Base-by-base conservation (phyloP, 2,797 vertebrate genomes). In the Arnoldichthys spilopterus region DNA sequence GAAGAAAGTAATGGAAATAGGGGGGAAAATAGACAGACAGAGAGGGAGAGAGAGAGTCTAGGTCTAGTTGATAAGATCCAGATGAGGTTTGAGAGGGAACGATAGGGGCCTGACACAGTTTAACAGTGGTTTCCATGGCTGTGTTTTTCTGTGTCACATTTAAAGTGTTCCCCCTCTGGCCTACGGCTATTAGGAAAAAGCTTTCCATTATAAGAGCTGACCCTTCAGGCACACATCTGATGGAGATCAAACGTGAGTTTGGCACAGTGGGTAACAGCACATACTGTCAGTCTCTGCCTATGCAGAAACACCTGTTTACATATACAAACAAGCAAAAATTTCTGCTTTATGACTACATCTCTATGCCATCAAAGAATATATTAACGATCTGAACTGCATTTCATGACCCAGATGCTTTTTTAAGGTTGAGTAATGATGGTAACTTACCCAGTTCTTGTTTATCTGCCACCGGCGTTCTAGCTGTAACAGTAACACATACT, bases 401-500 rank as follows among this genome's bases (percentile, higher is more conserved):
- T 49, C 45, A 4, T 40, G n/a, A 51, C 30, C 13, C 30, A 47
- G 15, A 30, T 20, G 34, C n/a, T 49, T 3, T 5, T 7, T 37
- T 20, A 76, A n/a, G 45, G 37, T 30, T 26, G 49, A 71, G 22
- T 16, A 47, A 72, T 56, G 54, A 24, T 63, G 22, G 53, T 56
- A 54, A 78, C 85, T 45, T 81, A 96, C 95, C 94, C 2, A 95
- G 87, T 0, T 69, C 83, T 32, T 92, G 88, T 0, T 81, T 76
- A 4, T 90, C 90, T 70, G 89, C 91, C 59, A 86, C 88, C 1
- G 90, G 72, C 0, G 96, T 95, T 85, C 91, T 93, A 85, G 95
- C 91, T n/a, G 94, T n/a, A 0, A 95, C 91, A 0, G 88, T 92
- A 86, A 98, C 93, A 86, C 97, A 98, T 83, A 96, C 73, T 0